A percentile compares a stretch with the other conserved stretches of the same genome.
Evolutionary conservation across 1,140 invertebrate genomes (phyloP).

Genomic region (Drosophila tristis): DNA sequence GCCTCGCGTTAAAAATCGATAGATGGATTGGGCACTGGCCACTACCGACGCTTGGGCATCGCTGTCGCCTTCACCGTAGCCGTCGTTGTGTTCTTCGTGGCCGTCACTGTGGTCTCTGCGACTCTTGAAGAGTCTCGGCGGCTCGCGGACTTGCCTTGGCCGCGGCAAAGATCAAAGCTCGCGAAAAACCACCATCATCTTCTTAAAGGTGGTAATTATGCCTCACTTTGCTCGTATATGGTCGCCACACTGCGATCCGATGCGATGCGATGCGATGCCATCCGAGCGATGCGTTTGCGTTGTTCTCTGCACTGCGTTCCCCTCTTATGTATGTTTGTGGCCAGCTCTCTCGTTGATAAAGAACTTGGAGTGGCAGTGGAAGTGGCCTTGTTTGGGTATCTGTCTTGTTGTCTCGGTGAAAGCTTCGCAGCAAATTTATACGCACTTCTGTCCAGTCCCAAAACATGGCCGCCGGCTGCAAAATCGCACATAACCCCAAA

Average conservation of each 20-base stretch:
- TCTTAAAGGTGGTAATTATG: conserved; percentile 84
- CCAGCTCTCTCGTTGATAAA: conserved; percentile 28
- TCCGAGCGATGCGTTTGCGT: conserved; percentile 11
- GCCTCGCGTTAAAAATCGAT: conserved; percentile 83
- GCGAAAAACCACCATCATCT: conserved; percentile 83
- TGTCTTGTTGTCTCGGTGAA: conserved; percentile 62
- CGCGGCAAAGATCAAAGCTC: conserved; percentile 78
- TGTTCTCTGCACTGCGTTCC: conserved; percentile 27
- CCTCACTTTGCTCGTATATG: conserved; percentile 57
- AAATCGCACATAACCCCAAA: conserved; percentile 62
- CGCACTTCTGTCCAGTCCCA: conserved; percentile 58
- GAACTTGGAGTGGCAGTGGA: conserved; percentile 12
- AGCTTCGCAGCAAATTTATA: conserved; percentile 78
- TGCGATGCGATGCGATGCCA: conserved; percentile 12
- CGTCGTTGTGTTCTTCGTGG: not conserved
- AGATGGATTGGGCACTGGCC: conserved; percentile 69
- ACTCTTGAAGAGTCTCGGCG: conserved; percentile 31
- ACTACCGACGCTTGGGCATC: conserved; percentile 39
- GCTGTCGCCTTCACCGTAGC: too few species aligned
- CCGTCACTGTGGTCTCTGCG: conserved; percentile 48
- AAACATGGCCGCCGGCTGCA: conserved; percentile 72
- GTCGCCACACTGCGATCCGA: conserved; percentile 20
- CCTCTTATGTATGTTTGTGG: not conserved
- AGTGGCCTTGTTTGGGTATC: conserved; percentile 49
- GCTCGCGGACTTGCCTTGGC: conserved; percentile 33